Base-by-base conservation (phyloP, 2,113 vertebrate genomes). In the Benitochromis conjunctus region DNA sequence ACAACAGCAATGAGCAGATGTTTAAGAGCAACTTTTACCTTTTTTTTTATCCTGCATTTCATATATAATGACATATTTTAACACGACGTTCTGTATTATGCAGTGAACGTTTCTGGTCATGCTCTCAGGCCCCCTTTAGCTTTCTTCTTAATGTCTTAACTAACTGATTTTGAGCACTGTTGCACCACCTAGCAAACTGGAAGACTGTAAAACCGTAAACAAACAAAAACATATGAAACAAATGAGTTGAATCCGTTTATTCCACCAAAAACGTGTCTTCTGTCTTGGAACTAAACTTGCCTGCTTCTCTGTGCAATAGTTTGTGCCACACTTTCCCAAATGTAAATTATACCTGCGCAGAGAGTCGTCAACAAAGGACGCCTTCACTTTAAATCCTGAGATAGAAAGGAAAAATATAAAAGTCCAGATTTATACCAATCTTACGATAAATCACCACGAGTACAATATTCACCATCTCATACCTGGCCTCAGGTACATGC, bases 381-480 rank as follows among this genome's bases (percentile, higher is more conserved):
- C 55, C 91, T 97, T 98, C 79, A 98, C 92, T 43, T 96, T 94
- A 89, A 98, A 96, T 24, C 96, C 98, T 99, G 87, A 19, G 21
- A 48, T 5, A 0, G 38, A 56, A 10, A 71, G 7, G 9, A 46
- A 60, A 55, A 79, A n/a, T 9, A 11, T 9, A 43, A 26, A 5
- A 76, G 7, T 58, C 9, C 4, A 79, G 8, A 51, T 21, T 31
- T 66, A 19, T 11, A 6, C 11, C 13, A 29, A 13, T 24, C 4
- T 3, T 51, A 4, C 6, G 1, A 10, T 5, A 21, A 66, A 56
- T 12, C 6, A 0, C 13, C 54, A 53, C 6, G 19, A 26, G 9
- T 38, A 55, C 8, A 9, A 19, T 5, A 21, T 10, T 26, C 14
- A 1, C 74, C 31, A 10, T 7, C n/a, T 83, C 87, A 7, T 38